Percentiles rank a stretch among this genome's conserved stretches.
phyloP scores from a whole-genome alignment of 2,888 invertebrate species.

The Drosophila nr. perissopoda region DNA sequence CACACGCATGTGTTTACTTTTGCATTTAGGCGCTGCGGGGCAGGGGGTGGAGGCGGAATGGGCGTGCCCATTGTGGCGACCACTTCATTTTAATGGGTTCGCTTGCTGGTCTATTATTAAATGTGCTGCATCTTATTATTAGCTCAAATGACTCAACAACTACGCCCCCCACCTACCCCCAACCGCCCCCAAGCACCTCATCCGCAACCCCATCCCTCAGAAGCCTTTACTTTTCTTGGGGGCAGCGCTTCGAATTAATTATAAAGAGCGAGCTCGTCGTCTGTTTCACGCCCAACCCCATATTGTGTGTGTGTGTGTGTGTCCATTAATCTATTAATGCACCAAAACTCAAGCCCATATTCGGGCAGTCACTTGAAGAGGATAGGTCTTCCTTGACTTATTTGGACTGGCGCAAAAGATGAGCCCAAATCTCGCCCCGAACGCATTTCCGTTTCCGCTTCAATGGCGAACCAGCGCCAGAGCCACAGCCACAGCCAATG shows the following conservation, averaged over 20 bases:
- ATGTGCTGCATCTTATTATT: slow-evolving; percentile 78
- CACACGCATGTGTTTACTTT: slow-evolving; percentile 49
- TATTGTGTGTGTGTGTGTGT: slow-evolving; percentile 10
- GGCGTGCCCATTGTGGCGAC: slow-evolving; percentile 63
- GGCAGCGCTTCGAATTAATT: slow-evolving; percentile 52
- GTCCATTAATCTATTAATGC: slow-evolving; percentile 76
- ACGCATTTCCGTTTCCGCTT: slow-evolving; percentile 80
- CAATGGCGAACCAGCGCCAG: slow-evolving; percentile 56
- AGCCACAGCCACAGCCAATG: slow-evolving; percentile 10
- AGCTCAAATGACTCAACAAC: slow-evolving; percentile 33
- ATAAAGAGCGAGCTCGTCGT: slow-evolving; percentile 36
- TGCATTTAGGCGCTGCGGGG: slow-evolving; percentile 43
- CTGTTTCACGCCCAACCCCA: slow-evolving; percentile 31
- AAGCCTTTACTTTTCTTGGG: slow-evolving; percentile 5
- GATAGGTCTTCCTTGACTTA: slow-evolving; percentile 19
- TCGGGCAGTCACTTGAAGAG: not conserved
- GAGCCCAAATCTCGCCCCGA: slow-evolving; percentile 12
- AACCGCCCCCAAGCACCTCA: too few species aligned
- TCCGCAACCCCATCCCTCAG: not conserved
- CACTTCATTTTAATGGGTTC: slow-evolving; percentile 74
- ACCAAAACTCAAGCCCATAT: slow-evolving; percentile 25
- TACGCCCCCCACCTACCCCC: not conserved
- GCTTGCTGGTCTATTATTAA: slow-evolving; percentile 69
- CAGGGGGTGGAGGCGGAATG: not conserved
- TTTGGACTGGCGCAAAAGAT: not conserved